Conservation (phyloP, 2,888 invertebrate genomes). For the Gisinianus flammeolus region DNA sequence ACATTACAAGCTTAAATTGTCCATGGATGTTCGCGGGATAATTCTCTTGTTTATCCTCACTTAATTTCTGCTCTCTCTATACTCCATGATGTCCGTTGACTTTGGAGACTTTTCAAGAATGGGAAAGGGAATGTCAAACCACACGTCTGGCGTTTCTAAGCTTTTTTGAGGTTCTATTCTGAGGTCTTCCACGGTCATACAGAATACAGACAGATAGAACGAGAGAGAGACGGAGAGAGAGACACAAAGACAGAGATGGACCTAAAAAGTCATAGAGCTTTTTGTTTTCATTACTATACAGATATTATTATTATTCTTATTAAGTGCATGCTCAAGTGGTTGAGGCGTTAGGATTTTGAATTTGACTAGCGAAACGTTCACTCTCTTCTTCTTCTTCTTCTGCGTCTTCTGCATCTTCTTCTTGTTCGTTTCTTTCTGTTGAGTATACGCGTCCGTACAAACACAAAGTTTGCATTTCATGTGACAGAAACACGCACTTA, state of each 20-base stretch:
- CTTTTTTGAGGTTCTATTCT: background rate
- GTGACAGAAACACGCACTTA: conserved; percentile 47
- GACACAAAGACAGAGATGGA: no score
- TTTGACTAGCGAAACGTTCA: background rate
- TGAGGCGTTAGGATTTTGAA: conserved; percentile 10
- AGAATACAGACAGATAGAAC: background rate
- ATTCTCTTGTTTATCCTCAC: conserved; percentile 35
- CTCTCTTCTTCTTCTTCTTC: background rate
- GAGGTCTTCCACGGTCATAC: background rate
- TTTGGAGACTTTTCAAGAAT: background rate
- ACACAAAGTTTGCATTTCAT: conserved; percentile 42
- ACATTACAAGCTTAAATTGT: conserved; percentile 23
- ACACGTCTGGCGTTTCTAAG: background rate
- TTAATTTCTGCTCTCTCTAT: conserved; percentile 19
- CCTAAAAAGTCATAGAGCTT: no score
- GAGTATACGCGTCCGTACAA: background rate
- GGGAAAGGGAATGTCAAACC: background rate
- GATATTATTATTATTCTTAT: background rate
- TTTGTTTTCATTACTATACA: background rate
- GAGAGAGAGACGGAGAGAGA: background rate
- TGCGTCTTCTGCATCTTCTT: background rate
- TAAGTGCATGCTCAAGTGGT: background rate
- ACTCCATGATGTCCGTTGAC: background rate
- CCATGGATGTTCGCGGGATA: conserved; percentile 33
- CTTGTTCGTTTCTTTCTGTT: background rate